Evolutionary conservation across 2,113 vertebrate genomes (phyloP), one percentile per base, ranked within the genome.

Genomic region (Trematomus loennbergii): DNA sequence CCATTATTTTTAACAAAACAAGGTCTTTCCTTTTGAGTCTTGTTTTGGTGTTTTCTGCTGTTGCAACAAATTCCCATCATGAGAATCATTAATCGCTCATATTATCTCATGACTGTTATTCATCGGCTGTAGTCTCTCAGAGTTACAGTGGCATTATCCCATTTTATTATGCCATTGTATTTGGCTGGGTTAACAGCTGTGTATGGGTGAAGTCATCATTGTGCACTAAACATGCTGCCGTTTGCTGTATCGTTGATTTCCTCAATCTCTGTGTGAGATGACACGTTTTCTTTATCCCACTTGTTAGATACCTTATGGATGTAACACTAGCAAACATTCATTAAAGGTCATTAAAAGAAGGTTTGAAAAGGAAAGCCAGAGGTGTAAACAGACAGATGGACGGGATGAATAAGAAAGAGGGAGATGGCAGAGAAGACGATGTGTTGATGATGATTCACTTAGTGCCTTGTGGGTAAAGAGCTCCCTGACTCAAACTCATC

Each of bases 401-500:
- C 20, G 15, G n/a, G 46, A 64, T 81, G 45, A 80, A 83, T 15
- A 66, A 76, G 55, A 75, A 77, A 50, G 62, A 43, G 20, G 40
- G 71, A 64, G 62, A 83, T 64, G 57, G 61, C 43, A 75, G 36
- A 48, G 60, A 62, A 71, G 45, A 71, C 9, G 58, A 71, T 52
- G 70, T 81, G 80, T n/a, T 82, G 75, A 53, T 79, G 83, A 83
- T 92, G 91, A 93, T 82, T 93, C 90, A 94, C 83, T 5, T 33
- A 52, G 59, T 76, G 83, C 77, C 84, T 87, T 79, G 72, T 88
- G 84, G 88, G 84, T 70, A 83, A 88, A 85, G 43, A 77, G 71
- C 84, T 83, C 22, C 83, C 81, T 78, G 87, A 89, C 86, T 91
- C 81, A 75, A 93, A 79, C 83, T 84, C 48, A 78, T 79, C 53